Evolutionary conservation across 1,140 invertebrate genomes (phyloP).

Genomic region (Drosophila truncata): DNA sequence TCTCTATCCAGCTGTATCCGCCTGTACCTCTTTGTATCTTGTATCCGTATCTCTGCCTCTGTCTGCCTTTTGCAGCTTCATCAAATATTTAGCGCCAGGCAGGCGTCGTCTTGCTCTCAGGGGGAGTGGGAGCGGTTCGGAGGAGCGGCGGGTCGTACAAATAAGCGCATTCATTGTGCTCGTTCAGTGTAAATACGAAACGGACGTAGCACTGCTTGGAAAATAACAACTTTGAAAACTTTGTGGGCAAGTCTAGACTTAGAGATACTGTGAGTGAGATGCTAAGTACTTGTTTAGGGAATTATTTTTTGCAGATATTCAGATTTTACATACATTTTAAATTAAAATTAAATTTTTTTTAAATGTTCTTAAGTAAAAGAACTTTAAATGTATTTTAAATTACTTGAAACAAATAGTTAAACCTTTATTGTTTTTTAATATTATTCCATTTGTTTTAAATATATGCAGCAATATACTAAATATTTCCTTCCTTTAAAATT

Average conservation of each 20-base stretch:
- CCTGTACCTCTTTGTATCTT: slow-evolving; percentile 27
- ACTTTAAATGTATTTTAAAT: background rate
- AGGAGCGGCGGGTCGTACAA: slow-evolving; percentile 22
- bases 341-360: no score
- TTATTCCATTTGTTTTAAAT: background rate
- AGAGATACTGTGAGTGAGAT: slow-evolving; percentile 16
- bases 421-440: background rate
- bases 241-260: background rate
- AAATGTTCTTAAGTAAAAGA: no score
- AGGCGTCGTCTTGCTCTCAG: slow-evolving; percentile 44
- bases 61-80: slow-evolving; percentile 66
- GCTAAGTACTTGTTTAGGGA: no score
- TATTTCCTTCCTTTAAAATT: no score
- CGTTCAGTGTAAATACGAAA: slow-evolving; percentile 77
- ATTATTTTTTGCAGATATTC: no score
- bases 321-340: background rate
- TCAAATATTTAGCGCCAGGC: slow-evolving; percentile 79
- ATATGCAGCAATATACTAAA: background rate
- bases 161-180: slow-evolving; percentile 73
- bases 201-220: slow-evolving; percentile 72
- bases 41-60: slow-evolving; percentile 37
- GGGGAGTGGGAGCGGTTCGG: background rate
- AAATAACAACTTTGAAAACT: slow-evolving; percentile 48
- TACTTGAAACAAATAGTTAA: background rate
- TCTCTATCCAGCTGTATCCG: slow-evolving; percentile 27